Conservation (phyloP, 2,113 vertebrate species). For the Theristicus caerulescens region DNA sequence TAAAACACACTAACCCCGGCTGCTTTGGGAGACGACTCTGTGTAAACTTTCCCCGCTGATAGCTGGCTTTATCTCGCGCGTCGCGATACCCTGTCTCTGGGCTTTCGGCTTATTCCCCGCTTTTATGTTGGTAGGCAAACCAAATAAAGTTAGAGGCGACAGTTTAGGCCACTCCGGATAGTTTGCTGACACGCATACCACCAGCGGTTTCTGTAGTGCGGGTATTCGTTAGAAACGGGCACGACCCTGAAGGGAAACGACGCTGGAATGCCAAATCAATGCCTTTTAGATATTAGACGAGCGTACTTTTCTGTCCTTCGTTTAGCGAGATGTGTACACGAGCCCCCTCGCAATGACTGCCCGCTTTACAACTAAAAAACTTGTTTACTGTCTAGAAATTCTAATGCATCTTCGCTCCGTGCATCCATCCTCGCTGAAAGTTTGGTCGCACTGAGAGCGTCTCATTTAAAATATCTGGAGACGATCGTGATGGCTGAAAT, state of each 20-base stretch:
- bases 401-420: background rate
- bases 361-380: background rate
- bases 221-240: background rate
- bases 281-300: background rate
- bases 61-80: background rate
- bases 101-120: background rate
- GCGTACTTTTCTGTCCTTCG: background rate
- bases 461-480: background rate
- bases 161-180: background rate
- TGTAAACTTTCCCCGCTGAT: slow-evolving; percentile 43
- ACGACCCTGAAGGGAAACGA: background rate
- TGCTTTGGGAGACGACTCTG: background rate
- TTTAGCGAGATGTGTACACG: background rate
- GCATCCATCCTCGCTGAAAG: background rate
- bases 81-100: background rate
- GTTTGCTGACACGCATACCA: background rate
- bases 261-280: background rate
- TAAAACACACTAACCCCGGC: background rate
- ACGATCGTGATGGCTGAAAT: background rate
- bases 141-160: background rate
- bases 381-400: background rate
- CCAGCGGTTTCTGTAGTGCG: background rate
- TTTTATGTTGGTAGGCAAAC: background rate
- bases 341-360: background rate
- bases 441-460: background rate